Base-by-base conservation (phyloP, 2,888 invertebrate species). In the Parochlus steinenii region DNA sequence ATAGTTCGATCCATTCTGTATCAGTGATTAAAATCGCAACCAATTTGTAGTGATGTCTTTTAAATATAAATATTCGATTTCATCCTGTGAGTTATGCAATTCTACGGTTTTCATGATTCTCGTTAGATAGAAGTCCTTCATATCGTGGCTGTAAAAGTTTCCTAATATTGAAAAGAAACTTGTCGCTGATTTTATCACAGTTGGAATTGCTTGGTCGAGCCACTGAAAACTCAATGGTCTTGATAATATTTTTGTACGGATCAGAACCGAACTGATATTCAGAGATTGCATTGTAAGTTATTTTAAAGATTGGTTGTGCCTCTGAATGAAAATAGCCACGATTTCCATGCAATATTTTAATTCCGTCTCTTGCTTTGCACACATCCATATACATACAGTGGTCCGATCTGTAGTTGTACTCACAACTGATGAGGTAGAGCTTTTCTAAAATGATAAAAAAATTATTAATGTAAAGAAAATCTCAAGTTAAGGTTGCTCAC, bases 351-450 rank as follows among this genome's bases (percentile, higher is more conserved):
- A 93, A 53, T 6, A 93, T 68, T 42, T 73, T 67, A n/a, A 83
- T 74, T 2, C 92, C 93, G 20, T 47, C 41, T 5, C 61, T 54
- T 11, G 47, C 48, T 31, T 71, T 67, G 55, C 93, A 93, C 4
- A 83, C 78, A 52, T 79, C 83, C 59, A 80, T 82, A 52, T 93
- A 95, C 81, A 87, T 86, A 57, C 95, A 95, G 57, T 93, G 93
- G 61, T 95, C 93, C 2, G 90, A 78, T 31, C 93, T 74, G 59
- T 81, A 93, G 58, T 95, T 95, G 61, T 78, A 87, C 40, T 80
- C 69, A 52, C 93, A 95, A 1, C 80, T 69, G 52, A 85, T 74
- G 38, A 81, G 64, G 45, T 71, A 74, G 37, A 93, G 65, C 46
- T 79, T 78, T 43, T 78, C 80, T 71, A 55, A 47, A 64, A 46